Evolutionary conservation across 1,140 invertebrate species (phyloP).

Genomic region (Pseudoatta argentina): DNA sequence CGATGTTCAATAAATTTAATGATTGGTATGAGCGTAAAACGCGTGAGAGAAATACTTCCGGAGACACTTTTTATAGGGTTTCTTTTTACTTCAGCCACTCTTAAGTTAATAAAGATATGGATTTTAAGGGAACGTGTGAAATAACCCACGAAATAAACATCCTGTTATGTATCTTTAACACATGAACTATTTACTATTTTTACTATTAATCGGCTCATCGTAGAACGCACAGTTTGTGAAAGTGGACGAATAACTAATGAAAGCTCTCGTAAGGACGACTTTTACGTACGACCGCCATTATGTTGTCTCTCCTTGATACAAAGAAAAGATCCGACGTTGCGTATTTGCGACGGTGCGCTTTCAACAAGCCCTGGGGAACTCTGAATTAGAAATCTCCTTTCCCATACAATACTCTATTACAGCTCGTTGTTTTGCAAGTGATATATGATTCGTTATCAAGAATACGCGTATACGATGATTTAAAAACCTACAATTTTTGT

Average conservation of each 20-base stretch:
- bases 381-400: constrained; percentile 32
- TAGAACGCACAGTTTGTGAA: constrained; percentile 14
- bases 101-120: constrained; percentile 31
- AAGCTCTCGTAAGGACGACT: constrained; percentile 45
- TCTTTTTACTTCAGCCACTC: background rate
- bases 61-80: constrained; percentile 8
- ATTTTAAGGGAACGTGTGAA: background rate
- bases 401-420: background rate
- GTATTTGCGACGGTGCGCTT: background rate
- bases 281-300: constrained; percentile 60
- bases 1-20: constrained; percentile 13
- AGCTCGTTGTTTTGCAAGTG: background rate
- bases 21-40: background rate
- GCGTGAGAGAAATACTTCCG: background rate
- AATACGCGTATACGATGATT: background rate
- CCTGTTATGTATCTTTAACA: background rate
- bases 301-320: constrained; percentile 57
- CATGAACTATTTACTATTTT: constrained; percentile 10
- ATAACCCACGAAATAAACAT: background rate
- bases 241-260: constrained; percentile 50
- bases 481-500: background rate
- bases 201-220: constrained; percentile 28
- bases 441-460: constrained; percentile 16
- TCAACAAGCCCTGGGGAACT: background rate
- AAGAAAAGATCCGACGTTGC: constrained; percentile 38